Evolutionary conservation across 2,888 invertebrate species (phyloP).

Genomic region (Diarsia brunnea): DNA sequence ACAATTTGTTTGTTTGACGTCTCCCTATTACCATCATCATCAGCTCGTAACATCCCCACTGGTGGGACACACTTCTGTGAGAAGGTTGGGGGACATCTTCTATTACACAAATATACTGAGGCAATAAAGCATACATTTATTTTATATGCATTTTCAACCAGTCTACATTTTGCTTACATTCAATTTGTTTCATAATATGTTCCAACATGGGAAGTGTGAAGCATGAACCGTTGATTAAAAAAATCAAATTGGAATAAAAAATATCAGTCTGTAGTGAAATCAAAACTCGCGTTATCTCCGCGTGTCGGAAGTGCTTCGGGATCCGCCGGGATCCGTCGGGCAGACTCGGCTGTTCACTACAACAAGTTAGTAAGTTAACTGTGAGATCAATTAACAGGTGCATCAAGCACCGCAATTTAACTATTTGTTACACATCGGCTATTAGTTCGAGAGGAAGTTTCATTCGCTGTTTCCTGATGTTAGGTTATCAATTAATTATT

Average conservation of each 20-base stretch:
- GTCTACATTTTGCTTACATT: background rate
- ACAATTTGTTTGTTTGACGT: conserved; percentile 17
- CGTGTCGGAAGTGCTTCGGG: background rate
- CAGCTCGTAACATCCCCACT: too few species aligned
- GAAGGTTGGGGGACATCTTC: background rate
- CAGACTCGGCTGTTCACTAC: conserved; percentile 8
- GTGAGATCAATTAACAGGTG: background rate
- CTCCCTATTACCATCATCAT: background rate
- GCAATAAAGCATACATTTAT: background rate
- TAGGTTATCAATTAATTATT: background rate
- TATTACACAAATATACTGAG: background rate
- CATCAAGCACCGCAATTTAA: background rate
- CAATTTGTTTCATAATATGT: conserved; percentile 5
- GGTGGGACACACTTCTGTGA: background rate
- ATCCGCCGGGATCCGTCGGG: background rate
- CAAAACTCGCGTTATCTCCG: conserved; percentile 1
- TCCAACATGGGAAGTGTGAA: background rate
- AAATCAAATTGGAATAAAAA: conserved; percentile 22
- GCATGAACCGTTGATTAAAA: background rate
- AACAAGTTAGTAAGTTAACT: background rate
- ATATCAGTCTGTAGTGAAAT: conserved; percentile 13
- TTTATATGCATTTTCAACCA: background rate
- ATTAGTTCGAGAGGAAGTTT: background rate
- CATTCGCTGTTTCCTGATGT: background rate
- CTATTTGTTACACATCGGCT: background rate